A percentile compares a stretch with the other conserved stretches of the same genome.
phyloP scores from a whole-genome alignment of 2,113 vertebrate species.

The Rhinolophus ferrumequinum region DNA sequence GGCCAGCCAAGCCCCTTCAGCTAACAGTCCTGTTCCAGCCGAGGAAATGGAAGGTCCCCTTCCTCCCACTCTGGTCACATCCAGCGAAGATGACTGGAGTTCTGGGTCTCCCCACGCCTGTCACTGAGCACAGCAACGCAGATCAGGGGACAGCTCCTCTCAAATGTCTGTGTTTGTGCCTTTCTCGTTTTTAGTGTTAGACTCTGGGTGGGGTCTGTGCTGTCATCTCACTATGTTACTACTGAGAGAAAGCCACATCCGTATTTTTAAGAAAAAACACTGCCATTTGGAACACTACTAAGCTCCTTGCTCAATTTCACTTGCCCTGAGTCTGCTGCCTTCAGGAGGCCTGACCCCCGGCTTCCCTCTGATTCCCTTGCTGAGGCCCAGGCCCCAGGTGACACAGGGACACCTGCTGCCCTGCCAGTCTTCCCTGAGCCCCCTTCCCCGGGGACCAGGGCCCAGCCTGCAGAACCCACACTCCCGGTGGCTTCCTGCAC shows the following conservation, averaged over 20 bases:
- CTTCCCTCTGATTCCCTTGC: background rate
- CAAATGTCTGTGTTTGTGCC: background rate
- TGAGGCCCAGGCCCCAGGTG: background rate
- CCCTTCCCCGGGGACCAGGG: background rate
- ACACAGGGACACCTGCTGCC: too few relatives aligned
- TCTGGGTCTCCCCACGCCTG: background rate
- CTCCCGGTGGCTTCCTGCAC: rapidly evolving
- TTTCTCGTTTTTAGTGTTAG: background rate
- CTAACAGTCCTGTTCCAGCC: background rate
- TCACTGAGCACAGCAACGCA: background rate
- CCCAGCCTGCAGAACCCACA: rapidly evolving
- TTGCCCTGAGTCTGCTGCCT: background rate
- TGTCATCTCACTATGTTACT: background rate
- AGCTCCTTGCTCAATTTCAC: background rate
- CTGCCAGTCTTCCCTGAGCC: background rate
- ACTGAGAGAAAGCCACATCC: background rate
- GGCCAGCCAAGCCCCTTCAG: background rate
- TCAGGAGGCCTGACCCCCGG: background rate
- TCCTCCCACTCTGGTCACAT: background rate
- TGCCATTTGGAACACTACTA: background rate
- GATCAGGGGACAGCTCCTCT: background rate
- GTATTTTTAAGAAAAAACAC: background rate
- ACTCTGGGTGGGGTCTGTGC: background rate
- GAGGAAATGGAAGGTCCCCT: background rate
- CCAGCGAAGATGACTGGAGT: background rate